A percentile compares a stretch with the other conserved stretches of the same genome.
Conservation (phyloP, 2,888 invertebrate species). For the Elegia similella region DNA sequence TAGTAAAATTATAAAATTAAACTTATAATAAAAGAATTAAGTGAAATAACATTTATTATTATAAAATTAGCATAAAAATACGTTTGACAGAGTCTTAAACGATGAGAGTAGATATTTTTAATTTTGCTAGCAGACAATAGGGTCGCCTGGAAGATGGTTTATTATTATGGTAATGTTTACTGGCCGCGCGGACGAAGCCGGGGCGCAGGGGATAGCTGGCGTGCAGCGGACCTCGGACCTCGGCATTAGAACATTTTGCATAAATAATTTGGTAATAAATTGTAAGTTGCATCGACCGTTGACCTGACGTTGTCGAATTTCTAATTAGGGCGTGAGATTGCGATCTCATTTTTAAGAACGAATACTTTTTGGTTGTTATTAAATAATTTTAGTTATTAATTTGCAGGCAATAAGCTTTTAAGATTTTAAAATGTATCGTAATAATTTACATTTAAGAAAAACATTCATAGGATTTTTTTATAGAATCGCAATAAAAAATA, state of each 20-base stretch:
- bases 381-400: no score
- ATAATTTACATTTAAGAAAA: no score
- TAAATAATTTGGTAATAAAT: constrained; percentile 57
- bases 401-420: no score
- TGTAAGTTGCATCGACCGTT: constrained; percentile 44
- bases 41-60: constrained; percentile 8
- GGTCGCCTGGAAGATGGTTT: constrained; percentile 41
- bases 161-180: constrained; percentile 65
- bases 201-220: constrained; percentile 52
- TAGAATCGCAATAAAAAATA: no score
- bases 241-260: constrained; percentile 63
- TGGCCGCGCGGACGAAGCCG: constrained; percentile 25
- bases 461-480: no score
- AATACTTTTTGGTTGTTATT: no score
- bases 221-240: constrained; percentile 57
- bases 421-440: no score
- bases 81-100: constrained; percentile 12
- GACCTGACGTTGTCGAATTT: constrained; percentile 31
- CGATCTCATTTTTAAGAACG: background rate
- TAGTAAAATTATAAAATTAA: background rate
- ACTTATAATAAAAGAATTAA: constrained; percentile 4
- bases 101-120: constrained; percentile 21
- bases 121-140: constrained; percentile 50
- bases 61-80: constrained; percentile 21
- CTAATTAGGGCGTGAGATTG: background rate